Evolutionary conservation across 2,888 invertebrate species (phyloP).

Genomic region (Teinopalpus imperialis): DNA sequence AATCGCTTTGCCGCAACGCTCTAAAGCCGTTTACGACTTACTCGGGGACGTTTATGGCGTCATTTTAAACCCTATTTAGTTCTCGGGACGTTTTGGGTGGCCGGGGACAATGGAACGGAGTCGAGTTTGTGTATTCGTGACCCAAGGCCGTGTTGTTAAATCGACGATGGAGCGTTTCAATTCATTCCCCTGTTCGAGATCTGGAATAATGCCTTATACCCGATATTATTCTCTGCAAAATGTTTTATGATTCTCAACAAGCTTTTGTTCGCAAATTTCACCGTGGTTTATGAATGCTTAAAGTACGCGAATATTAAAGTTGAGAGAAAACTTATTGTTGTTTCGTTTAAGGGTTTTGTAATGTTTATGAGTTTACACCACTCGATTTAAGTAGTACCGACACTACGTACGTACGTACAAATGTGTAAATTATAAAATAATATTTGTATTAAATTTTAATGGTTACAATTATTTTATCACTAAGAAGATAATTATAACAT

Average conservation of each 20-base stretch:
- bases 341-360: no score
- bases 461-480: no score
- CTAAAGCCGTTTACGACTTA: constrained; percentile 45
- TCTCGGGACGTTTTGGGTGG: constrained; percentile 32
- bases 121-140: constrained; percentile 26
- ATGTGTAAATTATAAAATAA: no score
- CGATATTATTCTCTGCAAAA: constrained; percentile 27
- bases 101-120: constrained; percentile 29
- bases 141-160: constrained; percentile 39
- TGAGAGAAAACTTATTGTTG: no score
- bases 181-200: constrained; percentile 30
- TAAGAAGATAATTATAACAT: no score
- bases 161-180: constrained; percentile 35
- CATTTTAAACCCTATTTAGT: constrained; percentile 39
- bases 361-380: no score
- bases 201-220: constrained; percentile 33
- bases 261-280: constrained; percentile 12
- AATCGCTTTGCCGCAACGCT: constrained; percentile 33
- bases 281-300: constrained; percentile 11
- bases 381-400: no score
- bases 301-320: not conserved
- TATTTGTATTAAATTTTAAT: no score
- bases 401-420: no score
- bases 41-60: constrained; percentile 49
- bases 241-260: constrained; percentile 6